Percentiles rank a stretch among this genome's conserved stretches.
Evolutionary conservation across 1,140 invertebrate genomes (phyloP).

Genomic region (Subanguina moxae): DNA sequence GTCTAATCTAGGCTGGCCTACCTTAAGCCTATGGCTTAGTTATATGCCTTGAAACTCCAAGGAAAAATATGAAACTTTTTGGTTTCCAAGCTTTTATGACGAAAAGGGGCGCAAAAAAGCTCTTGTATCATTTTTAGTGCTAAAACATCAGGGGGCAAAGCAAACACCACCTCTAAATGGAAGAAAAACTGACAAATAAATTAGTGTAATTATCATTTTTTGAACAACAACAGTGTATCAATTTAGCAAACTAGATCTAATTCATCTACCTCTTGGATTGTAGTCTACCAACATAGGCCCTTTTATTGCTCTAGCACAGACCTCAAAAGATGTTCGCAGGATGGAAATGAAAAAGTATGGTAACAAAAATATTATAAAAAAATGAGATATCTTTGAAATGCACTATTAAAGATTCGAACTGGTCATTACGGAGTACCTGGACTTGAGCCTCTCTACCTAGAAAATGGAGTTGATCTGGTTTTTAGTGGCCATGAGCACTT

Average conservation of each 20-base stretch:
- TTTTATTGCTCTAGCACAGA: background rate
- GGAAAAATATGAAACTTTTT: too few species aligned
- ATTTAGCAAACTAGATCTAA: background rate
- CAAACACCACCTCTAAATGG: too few species aligned
- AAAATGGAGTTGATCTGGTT: background rate
- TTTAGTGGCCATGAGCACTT: background rate
- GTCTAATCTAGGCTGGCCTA: too few species aligned
- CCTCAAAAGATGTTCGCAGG: background rate
- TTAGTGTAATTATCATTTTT: too few species aligned
- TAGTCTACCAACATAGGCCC: background rate
- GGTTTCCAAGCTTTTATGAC: too few species aligned
- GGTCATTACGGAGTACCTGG: background rate
- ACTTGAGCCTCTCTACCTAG: background rate
- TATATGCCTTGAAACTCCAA: too few species aligned
- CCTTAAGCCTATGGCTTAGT: too few species aligned
- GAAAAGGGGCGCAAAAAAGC: too few species aligned
- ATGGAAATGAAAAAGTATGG: background rate
- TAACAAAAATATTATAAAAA: background rate
- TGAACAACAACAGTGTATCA: too few species aligned
- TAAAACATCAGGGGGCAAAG: too few species aligned
- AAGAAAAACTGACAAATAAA: too few species aligned
- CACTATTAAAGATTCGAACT: background rate
- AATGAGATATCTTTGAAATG: background rate
- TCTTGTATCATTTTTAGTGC: background rate
- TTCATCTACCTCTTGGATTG: background rate